Evolutionary conservation across 2,113 vertebrate species (phyloP).

Genomic region (Cyanoderma ruficeps): DNA sequence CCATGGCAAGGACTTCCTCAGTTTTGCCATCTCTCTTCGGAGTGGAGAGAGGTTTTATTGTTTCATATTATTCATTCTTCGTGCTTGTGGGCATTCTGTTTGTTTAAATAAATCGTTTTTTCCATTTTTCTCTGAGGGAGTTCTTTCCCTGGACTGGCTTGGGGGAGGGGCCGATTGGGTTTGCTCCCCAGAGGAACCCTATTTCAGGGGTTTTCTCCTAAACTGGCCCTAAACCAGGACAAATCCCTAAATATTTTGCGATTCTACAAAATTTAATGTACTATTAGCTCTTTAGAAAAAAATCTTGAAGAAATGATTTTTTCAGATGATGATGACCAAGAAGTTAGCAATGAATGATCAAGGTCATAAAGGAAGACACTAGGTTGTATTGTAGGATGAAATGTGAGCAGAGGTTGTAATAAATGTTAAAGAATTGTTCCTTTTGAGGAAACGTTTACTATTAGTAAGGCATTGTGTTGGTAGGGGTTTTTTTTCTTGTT

Average conservation of each 20-base stretch:
- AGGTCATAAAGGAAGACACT: background rate
- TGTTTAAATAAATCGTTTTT: too few species aligned
- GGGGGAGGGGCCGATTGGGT: too few species aligned
- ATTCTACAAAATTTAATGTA: background rate
- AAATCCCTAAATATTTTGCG: background rate
- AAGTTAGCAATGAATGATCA: background rate
- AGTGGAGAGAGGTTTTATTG: too few species aligned
- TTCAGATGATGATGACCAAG: background rate
- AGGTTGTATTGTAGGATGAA: background rate
- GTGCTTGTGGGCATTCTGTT: too few species aligned
- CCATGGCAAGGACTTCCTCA: too few species aligned
- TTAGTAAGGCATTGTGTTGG: background rate
- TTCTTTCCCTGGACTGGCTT: too few species aligned
- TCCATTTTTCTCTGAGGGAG: too few species aligned
- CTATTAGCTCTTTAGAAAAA: background rate
- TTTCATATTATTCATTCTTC: too few species aligned
- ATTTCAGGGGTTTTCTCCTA: too few species aligned
- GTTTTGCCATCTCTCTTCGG: too few species aligned
- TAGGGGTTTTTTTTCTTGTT: background rate
- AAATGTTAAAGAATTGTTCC: background rate
- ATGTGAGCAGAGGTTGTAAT: background rate
- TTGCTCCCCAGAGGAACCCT: too few species aligned
- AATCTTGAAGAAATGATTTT: background rate
- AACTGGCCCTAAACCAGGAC: too few species aligned
- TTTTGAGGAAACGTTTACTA: background rate